Conservation (phyloP, 2,113 vertebrate genomes). For the cattle (Bos taurus) region ARS-UCD2.0 NC_037356.1:20924001-20924500, state of each 20-base stretch:
- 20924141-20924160: background rate
- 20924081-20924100: background rate
- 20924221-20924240: background rate
- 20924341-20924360: background rate
- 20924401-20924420: constrained; percentile 44
- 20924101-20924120: background rate
- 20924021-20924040: background rate
- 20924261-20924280: background rate
- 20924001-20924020: background rate
- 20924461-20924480: background rate
- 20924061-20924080: background rate
- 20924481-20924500: constrained; percentile 13
- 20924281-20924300: background rate
- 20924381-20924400: background rate
- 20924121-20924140: background rate
- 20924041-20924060: background rate
- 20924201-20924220: background rate
- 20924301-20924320: background rate
- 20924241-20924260: background rate
- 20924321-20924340: background rate
- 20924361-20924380: background rate
- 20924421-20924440: background rate
- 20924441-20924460: background rate
- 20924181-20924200: background rate
- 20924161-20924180: background rate